Conservation (phyloP, 2,888 invertebrate genomes). For the Metallyticus violacea region DNA sequence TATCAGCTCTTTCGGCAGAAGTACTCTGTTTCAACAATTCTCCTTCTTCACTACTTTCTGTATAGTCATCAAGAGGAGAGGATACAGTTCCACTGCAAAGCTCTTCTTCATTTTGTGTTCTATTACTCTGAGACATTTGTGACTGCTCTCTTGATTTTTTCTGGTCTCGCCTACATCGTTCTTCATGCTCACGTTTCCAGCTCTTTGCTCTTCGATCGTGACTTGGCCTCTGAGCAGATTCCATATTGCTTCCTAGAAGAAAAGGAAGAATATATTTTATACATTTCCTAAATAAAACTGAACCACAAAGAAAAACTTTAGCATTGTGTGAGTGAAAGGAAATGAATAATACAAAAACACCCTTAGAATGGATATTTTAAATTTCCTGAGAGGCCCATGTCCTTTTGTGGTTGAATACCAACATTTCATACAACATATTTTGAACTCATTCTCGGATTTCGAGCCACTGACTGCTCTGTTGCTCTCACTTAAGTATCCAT, state of each 20-base stretch:
- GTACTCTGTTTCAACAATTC: neutral
- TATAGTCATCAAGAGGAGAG: neutral
- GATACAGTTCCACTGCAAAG: neutral
- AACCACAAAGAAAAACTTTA: too few species aligned
- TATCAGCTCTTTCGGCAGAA: neutral
- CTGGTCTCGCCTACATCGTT: slow-evolving; percentile 14
- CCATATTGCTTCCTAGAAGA: neutral
- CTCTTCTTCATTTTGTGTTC: neutral
- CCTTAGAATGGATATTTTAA: too few species aligned
- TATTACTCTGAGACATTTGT: neutral
- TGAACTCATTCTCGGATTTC: too few species aligned
- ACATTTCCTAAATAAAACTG: too few species aligned
- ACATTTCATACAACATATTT: too few species aligned
- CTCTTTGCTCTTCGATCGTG: slow-evolving; percentile 29
- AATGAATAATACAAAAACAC: too few species aligned
- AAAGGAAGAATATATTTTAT: neutral
- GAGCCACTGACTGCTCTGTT: too few species aligned
- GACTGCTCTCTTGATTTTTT: neutral
- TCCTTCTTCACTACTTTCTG: neutral
- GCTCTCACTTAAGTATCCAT: too few species aligned
- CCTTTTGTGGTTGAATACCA: too few species aligned
- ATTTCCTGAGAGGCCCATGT: too few species aligned
- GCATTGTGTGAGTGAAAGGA: too few species aligned
- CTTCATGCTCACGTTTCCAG: slow-evolving; percentile 32
- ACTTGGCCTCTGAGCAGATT: neutral